Evolutionary conservation across 2,888 invertebrate species (phyloP), one percentile per base, ranked within the genome.

Genomic region (Eristalis arbustorum): DNA sequence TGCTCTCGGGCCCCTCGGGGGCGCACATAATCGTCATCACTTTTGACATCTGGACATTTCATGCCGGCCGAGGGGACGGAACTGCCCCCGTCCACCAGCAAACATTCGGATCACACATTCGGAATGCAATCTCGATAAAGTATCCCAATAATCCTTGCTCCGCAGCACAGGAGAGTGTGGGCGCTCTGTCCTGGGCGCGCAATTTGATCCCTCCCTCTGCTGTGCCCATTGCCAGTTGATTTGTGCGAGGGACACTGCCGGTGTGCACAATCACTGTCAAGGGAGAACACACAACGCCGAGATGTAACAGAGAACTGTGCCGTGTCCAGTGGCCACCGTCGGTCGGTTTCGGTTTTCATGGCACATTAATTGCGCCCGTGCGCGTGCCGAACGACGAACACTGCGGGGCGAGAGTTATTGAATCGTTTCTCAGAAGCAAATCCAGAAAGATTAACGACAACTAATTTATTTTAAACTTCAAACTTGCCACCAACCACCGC

Each of bases 61-160:
- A 6, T n/a, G n/a, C n/a, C n/a, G 6, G 49, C 11, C 31, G 31
- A 31, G 31, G 1, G 31, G 31, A 31, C 6, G 31, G 5, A 31
- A n/a, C n/a, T n/a, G n/a, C n/a, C n/a, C n/a, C n/a, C n/a, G 31
- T 31, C 1, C 31, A 8, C 8, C 31, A 10, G 31, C 31, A 31
- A 31, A 31, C 31, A 31, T 34, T 59, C 40, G 34, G 49, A 28
- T 34, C 23, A 25, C 37, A 40, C 71, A 75, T 79, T 76, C 72
- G 72, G 42, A 80, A 76, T 59, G 73, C 77, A 77, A 85, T 85
- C 85, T 77, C 73, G 64, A 81, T 81, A 74, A 80, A 81, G 81
- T 81, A 81, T 77, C 74, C 77, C 62, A 56, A 74, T 73, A 82
- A 78, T 85, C 85, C 82, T 71, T 82, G 74, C 67, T 64, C 73